Evolutionary conservation across 2,113 vertebrate genomes (phyloP).

Genomic region (Pangasianodon gigas): DNA sequence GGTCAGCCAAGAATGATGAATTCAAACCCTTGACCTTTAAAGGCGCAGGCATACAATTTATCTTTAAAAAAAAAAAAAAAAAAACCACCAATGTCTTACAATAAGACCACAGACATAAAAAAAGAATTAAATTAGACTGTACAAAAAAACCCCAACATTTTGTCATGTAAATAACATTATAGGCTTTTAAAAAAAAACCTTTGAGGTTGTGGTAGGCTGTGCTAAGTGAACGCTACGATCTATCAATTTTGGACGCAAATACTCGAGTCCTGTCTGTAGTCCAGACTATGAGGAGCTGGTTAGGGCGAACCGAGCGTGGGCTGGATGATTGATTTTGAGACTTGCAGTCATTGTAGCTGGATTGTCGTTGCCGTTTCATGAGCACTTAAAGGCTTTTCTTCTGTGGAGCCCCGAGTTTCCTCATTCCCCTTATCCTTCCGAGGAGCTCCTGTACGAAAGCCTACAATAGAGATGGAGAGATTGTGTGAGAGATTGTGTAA

Average conservation of each 20-base stretch:
- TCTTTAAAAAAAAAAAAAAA: background rate
- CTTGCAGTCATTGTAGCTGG: slow-evolving; percentile 41
- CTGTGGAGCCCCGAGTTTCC: slow-evolving; percentile 90
- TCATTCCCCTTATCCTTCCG: slow-evolving; percentile 94
- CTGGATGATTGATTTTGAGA: slow-evolving; percentile 38
- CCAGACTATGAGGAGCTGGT: slow-evolving; percentile 1
- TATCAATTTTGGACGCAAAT: background rate
- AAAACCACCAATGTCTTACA: background rate
- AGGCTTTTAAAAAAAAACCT: background rate
- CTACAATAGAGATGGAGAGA: slow-evolving; percentile 65
- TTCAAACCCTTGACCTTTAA: background rate
- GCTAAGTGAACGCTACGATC: slow-evolving; percentile 18
- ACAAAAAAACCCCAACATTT: background rate
- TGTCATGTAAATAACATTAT: slow-evolving; percentile 5
- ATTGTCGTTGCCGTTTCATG: slow-evolving; percentile 36
- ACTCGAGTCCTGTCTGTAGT: slow-evolving; percentile 14
- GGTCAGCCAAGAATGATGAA: background rate
- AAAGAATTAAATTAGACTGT: background rate
- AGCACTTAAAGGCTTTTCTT: slow-evolving; percentile 88
- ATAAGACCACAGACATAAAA: background rate
- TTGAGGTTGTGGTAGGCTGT: slow-evolving; percentile 20
- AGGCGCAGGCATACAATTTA: background rate
- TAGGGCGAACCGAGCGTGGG: background rate
- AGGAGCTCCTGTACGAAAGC: slow-evolving; percentile 93
- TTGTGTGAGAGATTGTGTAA: slow-evolving; percentile 23